Evolutionary conservation across 2,113 vertebrate species (phyloP).

Genomic region (Muscicapa adusta): DNA sequence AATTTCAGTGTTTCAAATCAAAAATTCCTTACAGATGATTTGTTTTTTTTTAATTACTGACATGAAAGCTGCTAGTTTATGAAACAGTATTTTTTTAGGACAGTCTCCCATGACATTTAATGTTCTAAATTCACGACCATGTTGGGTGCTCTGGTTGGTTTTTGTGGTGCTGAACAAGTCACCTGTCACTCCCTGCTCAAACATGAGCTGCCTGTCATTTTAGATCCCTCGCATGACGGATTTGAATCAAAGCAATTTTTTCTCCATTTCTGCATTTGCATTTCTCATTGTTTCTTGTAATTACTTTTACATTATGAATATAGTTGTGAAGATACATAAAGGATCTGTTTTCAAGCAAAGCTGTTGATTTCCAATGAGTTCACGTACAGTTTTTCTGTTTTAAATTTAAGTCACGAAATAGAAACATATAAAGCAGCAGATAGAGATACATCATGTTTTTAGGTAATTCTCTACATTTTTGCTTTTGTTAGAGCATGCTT

Average conservation of each 20-base stretch:
- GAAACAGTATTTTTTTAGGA: neutral
- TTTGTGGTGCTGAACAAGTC: neutral
- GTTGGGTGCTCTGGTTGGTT: neutral
- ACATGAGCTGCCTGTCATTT: neutral
- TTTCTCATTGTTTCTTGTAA: neutral
- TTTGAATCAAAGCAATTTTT: neutral
- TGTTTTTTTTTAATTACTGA: neutral
- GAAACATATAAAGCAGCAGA: neutral
- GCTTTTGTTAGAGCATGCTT: neutral
- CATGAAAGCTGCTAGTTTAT: neutral
- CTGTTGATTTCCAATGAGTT: neutral
- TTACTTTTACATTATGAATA: neutral
- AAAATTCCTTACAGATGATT: neutral
- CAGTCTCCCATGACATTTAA: rapidly evolving
- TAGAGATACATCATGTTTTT: neutral
- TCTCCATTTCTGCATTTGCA: neutral
- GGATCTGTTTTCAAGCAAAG: neutral
- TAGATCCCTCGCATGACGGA: neutral
- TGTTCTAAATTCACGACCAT: neutral
- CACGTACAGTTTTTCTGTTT: neutral
- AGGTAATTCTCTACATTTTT: neutral
- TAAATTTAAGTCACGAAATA: neutral
- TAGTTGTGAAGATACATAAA: neutral
- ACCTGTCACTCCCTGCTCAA: neutral
- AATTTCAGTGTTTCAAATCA: neutral